Conservation (phyloP, 2,888 invertebrate species). For the Ophion costatus region DNA sequence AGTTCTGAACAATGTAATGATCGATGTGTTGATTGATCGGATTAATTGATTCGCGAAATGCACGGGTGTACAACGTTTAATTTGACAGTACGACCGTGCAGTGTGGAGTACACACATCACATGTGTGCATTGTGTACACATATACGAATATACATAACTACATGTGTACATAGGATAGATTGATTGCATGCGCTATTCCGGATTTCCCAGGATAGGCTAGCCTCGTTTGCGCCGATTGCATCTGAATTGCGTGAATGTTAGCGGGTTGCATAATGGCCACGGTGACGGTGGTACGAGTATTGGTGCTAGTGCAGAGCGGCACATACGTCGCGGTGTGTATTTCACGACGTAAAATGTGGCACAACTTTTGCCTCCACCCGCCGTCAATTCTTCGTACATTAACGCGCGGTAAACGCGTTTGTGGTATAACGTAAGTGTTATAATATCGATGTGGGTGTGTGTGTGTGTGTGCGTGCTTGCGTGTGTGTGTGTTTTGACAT, state of each 20-base stretch:
- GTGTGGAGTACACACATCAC: not conserved
- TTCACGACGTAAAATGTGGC: conserved; percentile 60
- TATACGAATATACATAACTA: not conserved
- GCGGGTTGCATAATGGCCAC: conserved; percentile 73
- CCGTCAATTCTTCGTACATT: conserved; percentile 24
- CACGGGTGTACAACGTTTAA: conserved; percentile 2
- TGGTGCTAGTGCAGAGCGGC: conserved; percentile 47
- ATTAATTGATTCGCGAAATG: conserved; percentile 1
- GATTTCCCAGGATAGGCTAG: conserved; percentile 74
- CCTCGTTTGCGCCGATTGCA: conserved; percentile 72
- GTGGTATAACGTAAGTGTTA: conserved; percentile 14
- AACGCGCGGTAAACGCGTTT: not conserved
- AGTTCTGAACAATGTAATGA: not conserved
- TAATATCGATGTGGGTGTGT: not conserved
- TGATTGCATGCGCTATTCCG: conserved; percentile 61
- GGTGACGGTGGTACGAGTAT: conserved; percentile 64
- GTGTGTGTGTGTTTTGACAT: too few species aligned
- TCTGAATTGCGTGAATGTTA: conserved; percentile 77
- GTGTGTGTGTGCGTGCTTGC: not conserved
- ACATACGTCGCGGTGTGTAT: conserved; percentile 23
- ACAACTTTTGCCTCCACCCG: conserved; percentile 60
- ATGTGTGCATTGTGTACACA: not conserved
- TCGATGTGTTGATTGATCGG: conserved; percentile 11
- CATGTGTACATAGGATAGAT: conserved; percentile 34
- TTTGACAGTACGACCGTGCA: conserved; percentile 12